Evolutionary conservation across 2,113 vertebrate species (phyloP).

Genomic region (Dicrurus megarhynchus): DNA sequence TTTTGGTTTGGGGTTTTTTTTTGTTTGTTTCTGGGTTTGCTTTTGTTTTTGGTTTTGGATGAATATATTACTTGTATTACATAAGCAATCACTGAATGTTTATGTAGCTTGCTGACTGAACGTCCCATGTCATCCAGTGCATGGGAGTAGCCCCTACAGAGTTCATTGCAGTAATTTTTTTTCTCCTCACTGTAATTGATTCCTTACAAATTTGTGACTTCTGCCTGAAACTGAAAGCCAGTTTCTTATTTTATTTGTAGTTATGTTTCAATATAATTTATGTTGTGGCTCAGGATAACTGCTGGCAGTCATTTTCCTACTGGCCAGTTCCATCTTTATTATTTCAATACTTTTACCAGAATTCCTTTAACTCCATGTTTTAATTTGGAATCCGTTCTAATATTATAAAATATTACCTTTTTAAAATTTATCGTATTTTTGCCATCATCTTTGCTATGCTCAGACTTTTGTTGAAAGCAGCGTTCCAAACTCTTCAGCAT

Average conservation of each 20-base stretch:
- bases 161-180: background rate
- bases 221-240: background rate
- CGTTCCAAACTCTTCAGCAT: background rate
- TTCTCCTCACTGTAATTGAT: background rate
- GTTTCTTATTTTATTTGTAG: background rate
- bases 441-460: background rate
- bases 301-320: background rate
- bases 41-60: background rate
- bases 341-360: background rate
- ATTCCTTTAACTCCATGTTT: background rate
- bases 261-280: background rate
- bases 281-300: background rate
- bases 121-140: background rate
- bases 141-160: background rate
- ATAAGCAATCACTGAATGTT: background rate
- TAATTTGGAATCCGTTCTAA: background rate
- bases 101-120: background rate
- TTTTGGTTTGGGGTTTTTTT: background rate
- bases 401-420: background rate
- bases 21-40: background rate
- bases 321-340: background rate
- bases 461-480: background rate
- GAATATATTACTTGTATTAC: background rate
- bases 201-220: conserved; percentile 6
- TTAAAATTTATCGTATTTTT: background rate